These are phyloP conservation scores for Macropodus opercularis DNA, from an alignment of 2,797 vertebrate species.

Conservation along the genomic window DNA sequence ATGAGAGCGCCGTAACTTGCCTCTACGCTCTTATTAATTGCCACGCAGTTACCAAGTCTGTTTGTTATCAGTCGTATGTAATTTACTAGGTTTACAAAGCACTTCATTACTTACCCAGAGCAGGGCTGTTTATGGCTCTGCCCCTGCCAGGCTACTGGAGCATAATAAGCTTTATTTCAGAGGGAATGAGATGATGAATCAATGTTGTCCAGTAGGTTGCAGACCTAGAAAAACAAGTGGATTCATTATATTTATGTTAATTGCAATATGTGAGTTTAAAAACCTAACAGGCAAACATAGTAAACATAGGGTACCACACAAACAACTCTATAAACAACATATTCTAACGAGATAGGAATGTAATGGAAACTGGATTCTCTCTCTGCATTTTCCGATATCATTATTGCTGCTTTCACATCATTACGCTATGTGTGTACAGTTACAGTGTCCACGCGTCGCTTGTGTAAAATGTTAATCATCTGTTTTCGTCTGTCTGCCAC, in stretches of 20 bases:
- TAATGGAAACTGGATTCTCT: background rate
- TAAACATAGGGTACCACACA: background rate
- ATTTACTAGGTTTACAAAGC: constrained; percentile 43
- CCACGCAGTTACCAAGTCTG: constrained; percentile 50
- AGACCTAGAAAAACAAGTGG: background rate
- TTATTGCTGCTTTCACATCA: background rate
- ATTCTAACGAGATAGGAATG: background rate
- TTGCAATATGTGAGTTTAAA: background rate
- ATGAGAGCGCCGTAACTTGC: constrained; percentile 4
- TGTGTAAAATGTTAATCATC: background rate
- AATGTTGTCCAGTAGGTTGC: background rate
- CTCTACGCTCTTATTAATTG: constrained; percentile 42
- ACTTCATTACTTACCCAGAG: constrained; percentile 35
- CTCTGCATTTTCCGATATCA: constrained; percentile 5
- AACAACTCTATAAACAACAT: background rate
- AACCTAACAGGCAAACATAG: background rate
- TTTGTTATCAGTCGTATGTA: constrained; percentile 54
- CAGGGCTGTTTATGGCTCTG: constrained; percentile 12
- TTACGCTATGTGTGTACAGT: background rate
- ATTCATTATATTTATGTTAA: background rate
- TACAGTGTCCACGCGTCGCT: background rate
- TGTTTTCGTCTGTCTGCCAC: background rate
- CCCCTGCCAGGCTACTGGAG: constrained; percentile 17
- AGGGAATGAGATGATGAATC: constrained; percentile 26
- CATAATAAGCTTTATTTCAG: constrained; percentile 33